Percentiles rank a stretch among this genome's conserved stretches.
Evolutionary conservation across 30 jellyfish, hydroid and myxozoan species (phyloP).

Genomic region (Hydractinia symbiolongicarpus): DNA sequence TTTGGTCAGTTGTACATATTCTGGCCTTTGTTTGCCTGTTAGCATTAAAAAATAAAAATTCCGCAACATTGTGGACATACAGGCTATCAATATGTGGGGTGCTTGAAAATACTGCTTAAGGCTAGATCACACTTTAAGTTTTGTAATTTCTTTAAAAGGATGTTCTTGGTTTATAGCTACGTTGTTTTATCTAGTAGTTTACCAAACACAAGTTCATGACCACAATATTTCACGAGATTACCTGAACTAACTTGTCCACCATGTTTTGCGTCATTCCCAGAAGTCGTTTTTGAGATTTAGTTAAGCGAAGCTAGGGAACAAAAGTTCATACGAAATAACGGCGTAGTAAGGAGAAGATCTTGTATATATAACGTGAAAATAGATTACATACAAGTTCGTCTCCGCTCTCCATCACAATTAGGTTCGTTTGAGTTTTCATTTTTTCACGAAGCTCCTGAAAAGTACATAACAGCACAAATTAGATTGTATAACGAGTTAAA

Average conservation of each 20-base stretch:
- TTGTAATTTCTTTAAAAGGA: too few species aligned
- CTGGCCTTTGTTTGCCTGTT: too few species aligned
- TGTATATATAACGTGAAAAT: background rate
- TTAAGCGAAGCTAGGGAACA: slow-evolving; percentile 48
- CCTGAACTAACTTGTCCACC: slow-evolving; percentile 87
- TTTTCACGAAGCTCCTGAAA: slow-evolving; percentile 59
- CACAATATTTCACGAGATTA: background rate
- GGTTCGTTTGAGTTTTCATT: slow-evolving; percentile 62
- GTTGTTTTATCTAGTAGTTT: too few species aligned
- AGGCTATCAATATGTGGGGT: too few species aligned
- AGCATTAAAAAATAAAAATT: too few species aligned
- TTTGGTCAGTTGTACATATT: too few species aligned
- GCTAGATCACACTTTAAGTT: too few species aligned
- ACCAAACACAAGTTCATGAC: too few species aligned
- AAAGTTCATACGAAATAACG: background rate
- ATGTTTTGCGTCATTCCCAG: slow-evolving; percentile 72
- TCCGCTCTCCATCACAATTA: slow-evolving; percentile 72
- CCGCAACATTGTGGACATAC: too few species aligned
- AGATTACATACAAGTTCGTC: slow-evolving; percentile 75
- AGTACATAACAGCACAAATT: background rate
- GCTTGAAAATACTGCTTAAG: too few species aligned
- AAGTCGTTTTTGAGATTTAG: slow-evolving; percentile 63
- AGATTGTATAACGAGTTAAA: background rate
- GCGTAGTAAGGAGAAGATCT: background rate
- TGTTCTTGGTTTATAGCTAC: too few species aligned